Evolutionary conservation across 2,797 vertebrate genomes (phyloP).

Genomic region (Centropyge bicolor): DNA sequence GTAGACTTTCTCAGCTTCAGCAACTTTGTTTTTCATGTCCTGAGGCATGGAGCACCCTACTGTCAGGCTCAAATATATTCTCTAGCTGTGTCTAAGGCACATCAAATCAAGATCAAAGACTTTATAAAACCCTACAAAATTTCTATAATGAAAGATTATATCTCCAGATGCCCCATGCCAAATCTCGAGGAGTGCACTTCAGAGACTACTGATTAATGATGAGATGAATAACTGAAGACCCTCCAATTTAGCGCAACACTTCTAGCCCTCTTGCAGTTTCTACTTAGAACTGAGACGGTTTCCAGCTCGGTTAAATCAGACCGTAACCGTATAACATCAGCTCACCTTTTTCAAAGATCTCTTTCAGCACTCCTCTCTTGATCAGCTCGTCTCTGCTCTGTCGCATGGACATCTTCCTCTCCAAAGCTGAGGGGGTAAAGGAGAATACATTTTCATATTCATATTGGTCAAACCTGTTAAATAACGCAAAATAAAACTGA

Average conservation of each 20-base stretch:
- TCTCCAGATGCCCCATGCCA: conserved; percentile 55
- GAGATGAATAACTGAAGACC: conserved; percentile 55
- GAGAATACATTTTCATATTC: conserved; percentile 12
- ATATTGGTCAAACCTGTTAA: background rate
- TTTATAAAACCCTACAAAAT: conserved; percentile 53
- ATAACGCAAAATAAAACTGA: background rate
- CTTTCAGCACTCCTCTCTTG: conserved; percentile 97
- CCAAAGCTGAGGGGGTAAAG: conserved; percentile 87
- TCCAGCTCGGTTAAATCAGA: conserved; percentile 13
- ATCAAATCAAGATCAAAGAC: conserved; percentile 69
- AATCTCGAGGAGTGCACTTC: conserved; percentile 56
- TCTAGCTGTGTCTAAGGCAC: conserved; percentile 40
- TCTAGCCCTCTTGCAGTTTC: conserved; percentile 24
- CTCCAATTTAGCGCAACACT: conserved; percentile 14
- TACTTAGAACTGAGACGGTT: conserved; percentile 7
- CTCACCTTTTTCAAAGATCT: conserved; percentile 99
- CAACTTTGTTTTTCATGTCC: conserved; percentile 55
- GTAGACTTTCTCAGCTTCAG: conserved; percentile 29
- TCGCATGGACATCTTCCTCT: conserved; percentile 97
- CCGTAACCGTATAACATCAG: background rate
- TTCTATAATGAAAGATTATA: conserved; percentile 71
- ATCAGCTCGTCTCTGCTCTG: conserved; percentile 99
- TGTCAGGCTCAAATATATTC: conserved; percentile 46
- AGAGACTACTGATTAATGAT: conserved; percentile 65
- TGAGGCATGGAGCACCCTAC: conserved; percentile 37